Percentiles rank a stretch among this genome's conserved stretches.
These are phyloP conservation scores for Hydrophis major DNA, from an alignment of 2,797 vertebrate genomes.

Conservation along the genomic window DNA sequence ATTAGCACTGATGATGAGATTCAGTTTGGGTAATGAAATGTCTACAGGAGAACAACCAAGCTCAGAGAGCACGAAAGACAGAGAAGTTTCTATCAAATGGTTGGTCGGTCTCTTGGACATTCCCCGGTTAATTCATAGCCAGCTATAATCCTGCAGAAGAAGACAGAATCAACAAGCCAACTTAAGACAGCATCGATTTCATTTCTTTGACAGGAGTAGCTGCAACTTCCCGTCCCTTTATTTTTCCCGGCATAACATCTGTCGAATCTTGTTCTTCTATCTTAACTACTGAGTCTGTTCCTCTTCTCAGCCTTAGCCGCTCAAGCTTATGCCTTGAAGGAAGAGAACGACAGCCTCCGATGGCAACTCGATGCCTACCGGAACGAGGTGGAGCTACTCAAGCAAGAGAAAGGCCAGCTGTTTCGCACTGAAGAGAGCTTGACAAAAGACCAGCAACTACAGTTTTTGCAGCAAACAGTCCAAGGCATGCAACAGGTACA, in stretches of 20 bases:
- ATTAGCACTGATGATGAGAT: neutral
- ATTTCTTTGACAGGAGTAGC: neutral
- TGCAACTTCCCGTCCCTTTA: neutral
- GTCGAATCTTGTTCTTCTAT: neutral
- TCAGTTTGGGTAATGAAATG: neutral
- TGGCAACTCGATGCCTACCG: constrained; percentile 95
- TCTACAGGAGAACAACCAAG: neutral
- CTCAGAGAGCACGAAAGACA: neutral
- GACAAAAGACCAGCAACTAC: constrained; percentile 84
- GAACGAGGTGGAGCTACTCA: constrained; percentile 92
- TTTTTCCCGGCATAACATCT: neutral
- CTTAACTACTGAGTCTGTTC: constrained; percentile 39
- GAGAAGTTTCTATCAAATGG: neutral
- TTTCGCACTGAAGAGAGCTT: constrained; percentile 80
- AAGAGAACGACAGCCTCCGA: constrained; percentile 93
- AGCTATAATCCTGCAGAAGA: neutral
- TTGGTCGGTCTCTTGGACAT: neutral
- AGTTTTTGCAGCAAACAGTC: constrained; percentile 89
- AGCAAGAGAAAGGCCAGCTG: constrained; percentile 82
- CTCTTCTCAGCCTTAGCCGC: constrained; percentile 73
- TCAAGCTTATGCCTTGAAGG: constrained; percentile 82
- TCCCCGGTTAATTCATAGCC: neutral
- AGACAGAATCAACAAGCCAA: neutral
- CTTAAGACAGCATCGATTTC: neutral
- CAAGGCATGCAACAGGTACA: constrained; percentile 93